Percentiles rank a stretch among this genome's conserved stretches.
Evolutionary conservation across 2,888 invertebrate species (phyloP).

Genomic region (Ophraella communa): DNA sequence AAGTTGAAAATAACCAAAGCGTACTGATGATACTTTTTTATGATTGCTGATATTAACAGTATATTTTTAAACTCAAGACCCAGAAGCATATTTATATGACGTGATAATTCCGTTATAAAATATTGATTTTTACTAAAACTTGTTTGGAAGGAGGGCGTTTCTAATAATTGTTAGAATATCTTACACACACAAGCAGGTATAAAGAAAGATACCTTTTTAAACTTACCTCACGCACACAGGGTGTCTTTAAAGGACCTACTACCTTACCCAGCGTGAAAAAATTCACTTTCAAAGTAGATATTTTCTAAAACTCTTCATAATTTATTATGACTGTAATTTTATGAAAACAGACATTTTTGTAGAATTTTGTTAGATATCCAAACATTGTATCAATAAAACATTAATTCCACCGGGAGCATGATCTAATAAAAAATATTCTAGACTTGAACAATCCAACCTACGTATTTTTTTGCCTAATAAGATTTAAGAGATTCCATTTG

Average conservation of each 20-base stretch:
- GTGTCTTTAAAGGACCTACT: not conserved
- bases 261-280: not conserved
- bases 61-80: not conserved
- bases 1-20: too few species aligned
- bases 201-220: not conserved
- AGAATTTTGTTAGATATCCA: too few species aligned
- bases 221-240: not conserved
- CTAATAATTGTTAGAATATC: not conserved
- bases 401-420: too few species aligned
- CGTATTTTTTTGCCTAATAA: too few species aligned
- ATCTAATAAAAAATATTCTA: too few species aligned
- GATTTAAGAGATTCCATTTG: too few species aligned
- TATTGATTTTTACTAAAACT: not conserved
- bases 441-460: too few species aligned
- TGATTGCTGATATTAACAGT: not conserved
- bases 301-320: too few species aligned
- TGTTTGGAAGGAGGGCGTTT: not conserved
- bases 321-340: too few species aligned
- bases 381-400: too few species aligned
- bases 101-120: not conserved
- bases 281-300: not conserved
- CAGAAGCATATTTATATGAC: not conserved
- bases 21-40: too few species aligned
- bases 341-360: too few species aligned
- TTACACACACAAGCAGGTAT: not conserved